These are phyloP conservation scores for Pseudanteris insignis DNA, from an alignment of 2,888 invertebrate species.

Conservation along the genomic window DNA sequence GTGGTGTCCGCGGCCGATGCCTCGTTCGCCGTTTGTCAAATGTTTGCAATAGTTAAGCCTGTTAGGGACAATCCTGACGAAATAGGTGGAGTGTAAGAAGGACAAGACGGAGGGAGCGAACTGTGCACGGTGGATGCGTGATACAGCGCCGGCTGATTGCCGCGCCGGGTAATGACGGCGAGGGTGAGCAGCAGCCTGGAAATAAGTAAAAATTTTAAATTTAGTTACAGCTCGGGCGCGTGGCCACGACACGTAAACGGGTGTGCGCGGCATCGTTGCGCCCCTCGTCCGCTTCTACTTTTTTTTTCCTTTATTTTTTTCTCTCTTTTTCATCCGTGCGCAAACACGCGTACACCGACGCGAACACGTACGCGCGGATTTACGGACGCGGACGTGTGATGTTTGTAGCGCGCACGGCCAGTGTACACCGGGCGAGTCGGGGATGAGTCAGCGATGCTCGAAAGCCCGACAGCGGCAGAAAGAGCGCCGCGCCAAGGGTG, in stretches of 20 bases:
- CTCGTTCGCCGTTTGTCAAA: constrained; percentile 58
- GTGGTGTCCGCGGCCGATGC: constrained; percentile 8
- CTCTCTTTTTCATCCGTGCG: constrained; percentile 13
- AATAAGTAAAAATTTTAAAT: constrained; percentile 68
- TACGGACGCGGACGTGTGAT: constrained; percentile 43
- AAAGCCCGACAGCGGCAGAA: too few species aligned
- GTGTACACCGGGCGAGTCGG: constrained; percentile 34
- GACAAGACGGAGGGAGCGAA: constrained; percentile 45
- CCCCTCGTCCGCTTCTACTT: constrained; percentile 10
- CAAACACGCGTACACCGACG: too few species aligned
- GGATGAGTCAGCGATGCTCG: constrained; percentile 46
- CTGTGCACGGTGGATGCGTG: constrained; percentile 40
- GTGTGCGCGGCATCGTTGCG: constrained; percentile 27
- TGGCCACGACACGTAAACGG: constrained; percentile 49
- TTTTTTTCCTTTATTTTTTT: constrained; percentile 5
- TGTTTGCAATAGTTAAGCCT: constrained; percentile 60
- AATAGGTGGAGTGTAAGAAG: constrained; percentile 49
- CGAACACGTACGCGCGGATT: too few species aligned
- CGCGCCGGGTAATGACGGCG: constrained; percentile 65
- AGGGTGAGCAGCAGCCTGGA: constrained; percentile 67
- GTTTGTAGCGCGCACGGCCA: constrained; percentile 50
- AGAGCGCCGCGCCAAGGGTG: too few species aligned
- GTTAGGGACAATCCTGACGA: constrained; percentile 56
- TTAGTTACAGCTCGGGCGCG: constrained; percentile 65
- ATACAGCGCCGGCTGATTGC: constrained; percentile 59